Evolutionary conservation across 2,888 invertebrate genomes (phyloP).

Genomic region (Coenonympha arcania): DNA sequence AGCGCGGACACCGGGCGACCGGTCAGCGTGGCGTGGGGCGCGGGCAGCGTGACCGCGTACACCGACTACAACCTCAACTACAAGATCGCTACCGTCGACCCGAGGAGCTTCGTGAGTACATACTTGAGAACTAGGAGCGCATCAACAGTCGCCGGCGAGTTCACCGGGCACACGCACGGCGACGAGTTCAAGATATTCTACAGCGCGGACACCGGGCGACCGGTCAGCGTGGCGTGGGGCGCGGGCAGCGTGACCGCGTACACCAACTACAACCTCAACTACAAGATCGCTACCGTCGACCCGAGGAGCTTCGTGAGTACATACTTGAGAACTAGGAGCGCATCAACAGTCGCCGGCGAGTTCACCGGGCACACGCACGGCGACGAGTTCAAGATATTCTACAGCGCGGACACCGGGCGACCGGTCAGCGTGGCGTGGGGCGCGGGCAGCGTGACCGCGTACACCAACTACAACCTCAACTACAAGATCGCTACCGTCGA

Average conservation of each 20-base stretch:
- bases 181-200: slow-evolving; percentile 84
- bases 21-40: slow-evolving; percentile 83
- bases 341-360: too few species aligned
- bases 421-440: slow-evolving; percentile 84
- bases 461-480: slow-evolving; percentile 81
- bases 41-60: slow-evolving; percentile 85
- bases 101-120: too few species aligned
- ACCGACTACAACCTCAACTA: slow-evolving; percentile 82
- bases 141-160: too few species aligned
- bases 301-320: too few species aligned
- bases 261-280: too few species aligned
- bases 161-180: slow-evolving; percentile 86
- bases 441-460: slow-evolving; percentile 85
- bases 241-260: slow-evolving; percentile 86
- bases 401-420: slow-evolving; percentile 63
- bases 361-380: slow-evolving; percentile 89
- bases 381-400: slow-evolving; percentile 83
- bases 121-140: too few species aligned
- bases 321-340: too few species aligned
- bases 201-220: slow-evolving; percentile 59
- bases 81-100: too few species aligned
- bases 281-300: too few species aligned
- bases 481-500: slow-evolving; percentile 85
- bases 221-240: slow-evolving; percentile 83
- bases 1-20: slow-evolving; percentile 67